phyloP scores from a whole-genome alignment of 2,113 vertebrate genomes.

The Tylochromis polylepis region DNA sequence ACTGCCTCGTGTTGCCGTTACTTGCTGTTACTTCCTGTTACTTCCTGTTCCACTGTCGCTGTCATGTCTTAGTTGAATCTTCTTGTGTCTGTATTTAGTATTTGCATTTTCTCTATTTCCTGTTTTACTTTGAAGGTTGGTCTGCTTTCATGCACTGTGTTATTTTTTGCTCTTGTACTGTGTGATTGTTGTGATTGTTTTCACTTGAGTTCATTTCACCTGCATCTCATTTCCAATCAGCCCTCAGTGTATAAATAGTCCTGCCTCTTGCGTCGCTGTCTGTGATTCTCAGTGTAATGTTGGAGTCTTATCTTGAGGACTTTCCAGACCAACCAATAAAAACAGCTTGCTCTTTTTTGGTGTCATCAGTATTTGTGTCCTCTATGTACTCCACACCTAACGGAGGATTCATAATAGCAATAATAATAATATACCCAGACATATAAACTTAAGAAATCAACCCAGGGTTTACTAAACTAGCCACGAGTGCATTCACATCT shows the following conservation, averaged over 20 bases:
- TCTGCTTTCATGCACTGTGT: too few species aligned
- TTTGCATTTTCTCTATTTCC: background rate
- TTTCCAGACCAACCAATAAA: background rate
- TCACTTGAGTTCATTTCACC: too few species aligned
- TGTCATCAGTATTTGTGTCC: background rate
- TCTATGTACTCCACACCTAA: background rate
- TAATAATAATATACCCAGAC: background rate
- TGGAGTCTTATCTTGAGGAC: background rate
- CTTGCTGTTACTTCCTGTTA: background rate
- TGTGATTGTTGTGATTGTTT: too few species aligned
- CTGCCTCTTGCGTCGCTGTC: rapidly evolving
- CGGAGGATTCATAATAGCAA: background rate
- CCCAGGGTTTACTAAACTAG: background rate
- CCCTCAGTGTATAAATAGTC: background rate
- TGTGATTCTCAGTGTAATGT: background rate
- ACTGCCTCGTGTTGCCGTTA: background rate
- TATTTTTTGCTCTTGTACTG: too few species aligned
- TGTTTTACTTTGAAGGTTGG: too few species aligned
- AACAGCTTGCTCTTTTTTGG: background rate
- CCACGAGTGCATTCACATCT: background rate
- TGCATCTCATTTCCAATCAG: too few species aligned
- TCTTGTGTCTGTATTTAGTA: background rate
- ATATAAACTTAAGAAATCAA: background rate
- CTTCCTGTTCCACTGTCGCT: background rate
- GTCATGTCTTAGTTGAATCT: rapidly evolving